A percentile compares a stretch with the other conserved stretches of the same genome.
Evolutionary conservation across 2,113 vertebrate species (phyloP).

Genomic region (Neopipo cinnamomea): DNA sequence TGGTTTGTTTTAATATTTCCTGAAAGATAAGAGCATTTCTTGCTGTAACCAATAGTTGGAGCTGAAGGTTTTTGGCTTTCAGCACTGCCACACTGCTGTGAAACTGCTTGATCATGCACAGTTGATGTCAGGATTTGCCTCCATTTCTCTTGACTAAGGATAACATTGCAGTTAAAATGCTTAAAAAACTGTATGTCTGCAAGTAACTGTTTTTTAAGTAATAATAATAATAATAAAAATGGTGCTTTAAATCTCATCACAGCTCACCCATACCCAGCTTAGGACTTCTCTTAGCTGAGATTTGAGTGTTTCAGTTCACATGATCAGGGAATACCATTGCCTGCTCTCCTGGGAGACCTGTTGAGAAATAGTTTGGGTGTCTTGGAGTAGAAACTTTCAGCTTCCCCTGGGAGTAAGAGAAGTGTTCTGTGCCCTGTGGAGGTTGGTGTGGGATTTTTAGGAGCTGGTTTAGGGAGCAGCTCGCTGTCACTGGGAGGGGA

Average conservation of each 20-base stretch:
- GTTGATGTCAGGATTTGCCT: conserved; percentile 48
- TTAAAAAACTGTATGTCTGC: not conserved
- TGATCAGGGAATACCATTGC: not conserved
- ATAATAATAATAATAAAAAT: not conserved
- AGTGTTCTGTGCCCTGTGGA: not conserved
- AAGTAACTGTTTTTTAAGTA: not conserved
- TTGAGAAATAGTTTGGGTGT: not conserved
- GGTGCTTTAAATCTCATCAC: not conserved
- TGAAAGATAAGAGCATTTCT: not conserved
- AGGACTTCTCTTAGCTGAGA: not conserved
- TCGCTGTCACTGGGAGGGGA: not conserved
- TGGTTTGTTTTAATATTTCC: not conserved
- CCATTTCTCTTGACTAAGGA: not conserved
- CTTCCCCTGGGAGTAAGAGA: not conserved
- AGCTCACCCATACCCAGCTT: not conserved
- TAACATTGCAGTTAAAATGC: not conserved
- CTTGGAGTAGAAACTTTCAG: not conserved
- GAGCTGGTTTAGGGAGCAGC: not conserved
- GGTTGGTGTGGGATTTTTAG: not conserved
- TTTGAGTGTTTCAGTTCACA: not conserved
- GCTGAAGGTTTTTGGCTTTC: conserved; percentile 21
- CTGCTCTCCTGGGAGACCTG: not conserved
- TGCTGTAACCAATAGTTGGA: not conserved
- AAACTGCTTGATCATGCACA: conserved; percentile 7
- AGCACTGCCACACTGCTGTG: not conserved